Evolutionary conservation across 30 jellyfish, hydroid and myxozoan species (phyloP), one percentile per base, ranked within the genome.

Genomic region (Hydractinia echinata): DNA sequence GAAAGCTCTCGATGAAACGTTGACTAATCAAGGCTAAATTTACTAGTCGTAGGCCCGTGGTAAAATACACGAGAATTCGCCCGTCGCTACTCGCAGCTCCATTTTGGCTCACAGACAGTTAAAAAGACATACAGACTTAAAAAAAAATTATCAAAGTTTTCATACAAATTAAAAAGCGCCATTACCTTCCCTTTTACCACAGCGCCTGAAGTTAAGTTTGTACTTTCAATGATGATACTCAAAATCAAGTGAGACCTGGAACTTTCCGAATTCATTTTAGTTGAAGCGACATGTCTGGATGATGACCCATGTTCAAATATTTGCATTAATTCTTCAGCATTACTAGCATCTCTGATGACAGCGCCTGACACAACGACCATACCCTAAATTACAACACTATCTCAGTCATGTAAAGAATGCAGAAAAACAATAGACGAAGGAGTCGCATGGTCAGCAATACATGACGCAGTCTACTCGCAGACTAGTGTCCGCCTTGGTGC

Each of bases 191-290:
- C 97, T 66, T 72, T 91, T 21, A 92, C 80, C 9, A 91, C 96
- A 18, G 95, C 90, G 5, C 97, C 97, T 5, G 96, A 80, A 39
- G 97, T 77, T 61, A 70, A n/a, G 72, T 91, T 91, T 13, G 95
- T 91, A 7, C 92, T 64, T 77, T 91, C 97, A 52, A 91, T 86
- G 52, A 91, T 66, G 87, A 91, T 86, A 69, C 97, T 91, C 16
- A 91, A 61, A 0, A 91, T 72, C 71, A 91, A 77, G 79, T 91
- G 97, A 4, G 97, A 91, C 44, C 97, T 71, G 21, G 97, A 91
- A 14, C 96, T 87, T 60, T 91, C 97, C 4, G 96, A 90, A 72
- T 91, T 91, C 97, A 91, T 91, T 77, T 91, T 90, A 15, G 97
- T 90, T 61, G 97, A 90, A 4, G 97, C 81, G 61, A 81, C 77